Conservation (phyloP, 2,797 vertebrate genomes). For the Rhincodon typus region DNA sequence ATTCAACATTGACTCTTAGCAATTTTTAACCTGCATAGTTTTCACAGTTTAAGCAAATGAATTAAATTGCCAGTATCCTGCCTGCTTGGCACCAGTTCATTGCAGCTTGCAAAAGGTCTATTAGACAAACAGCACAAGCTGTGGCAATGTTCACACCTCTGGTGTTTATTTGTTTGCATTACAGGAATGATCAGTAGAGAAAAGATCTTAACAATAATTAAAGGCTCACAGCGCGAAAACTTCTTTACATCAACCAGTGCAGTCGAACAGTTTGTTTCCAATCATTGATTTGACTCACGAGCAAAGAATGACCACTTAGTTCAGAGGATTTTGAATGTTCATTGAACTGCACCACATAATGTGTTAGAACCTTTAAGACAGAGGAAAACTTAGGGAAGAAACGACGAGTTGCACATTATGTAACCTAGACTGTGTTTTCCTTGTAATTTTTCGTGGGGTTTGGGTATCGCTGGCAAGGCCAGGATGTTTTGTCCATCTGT, state of each 20-base stretch:
- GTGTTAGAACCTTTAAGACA: too few relatives aligned
- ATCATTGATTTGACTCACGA: too few relatives aligned
- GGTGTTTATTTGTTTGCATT: slow-evolving; percentile 21
- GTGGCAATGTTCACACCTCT: slow-evolving; percentile 5
- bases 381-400: too few relatives aligned
- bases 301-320: too few relatives aligned
- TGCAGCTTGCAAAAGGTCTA: slow-evolving; percentile 9
- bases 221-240: background rate
- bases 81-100: slow-evolving; percentile 22
- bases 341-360: too few relatives aligned
- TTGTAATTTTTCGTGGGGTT: too few relatives aligned
- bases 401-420: too few relatives aligned
- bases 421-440: too few relatives aligned
- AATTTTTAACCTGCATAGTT: background rate
- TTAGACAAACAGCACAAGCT: slow-evolving; percentile 16
- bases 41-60: slow-evolving; percentile 3
- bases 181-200: background rate
- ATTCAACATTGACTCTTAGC: background rate
- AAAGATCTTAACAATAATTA: slow-evolving; percentile 18
- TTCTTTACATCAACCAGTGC: background rate
- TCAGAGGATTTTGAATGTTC: too few relatives aligned
- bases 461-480: too few relatives aligned
- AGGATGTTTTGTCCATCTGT: too few relatives aligned
- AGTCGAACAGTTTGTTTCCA: background rate
- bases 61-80: background rate